phyloP scores from a whole-genome alignment of 2,113 vertebrate genomes.

The Ochotona princeps region DNA sequence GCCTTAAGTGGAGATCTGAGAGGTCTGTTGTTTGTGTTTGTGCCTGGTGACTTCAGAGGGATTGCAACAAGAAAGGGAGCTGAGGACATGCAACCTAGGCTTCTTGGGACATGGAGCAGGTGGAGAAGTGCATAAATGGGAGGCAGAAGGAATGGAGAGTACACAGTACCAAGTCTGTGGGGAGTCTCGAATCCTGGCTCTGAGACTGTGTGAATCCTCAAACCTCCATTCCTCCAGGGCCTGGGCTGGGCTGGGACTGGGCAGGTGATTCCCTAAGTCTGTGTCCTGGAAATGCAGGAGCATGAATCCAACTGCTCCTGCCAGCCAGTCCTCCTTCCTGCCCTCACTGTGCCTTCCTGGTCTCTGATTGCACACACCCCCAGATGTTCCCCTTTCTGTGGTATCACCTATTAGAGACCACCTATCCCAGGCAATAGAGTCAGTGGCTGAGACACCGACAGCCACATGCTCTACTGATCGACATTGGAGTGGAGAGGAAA shows the following conservation, averaged over 20 bases:
- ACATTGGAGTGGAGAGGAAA: constrained; percentile 25
- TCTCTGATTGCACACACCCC: not conserved
- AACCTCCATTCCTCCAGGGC: not conserved
- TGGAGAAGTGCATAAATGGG: not conserved
- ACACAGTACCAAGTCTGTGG: not conserved
- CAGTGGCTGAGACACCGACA: constrained; percentile 21
- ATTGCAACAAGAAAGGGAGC: not conserved
- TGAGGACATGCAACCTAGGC: not conserved
- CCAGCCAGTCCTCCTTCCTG: not conserved
- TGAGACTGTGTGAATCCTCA: not conserved
- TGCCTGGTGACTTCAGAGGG: not conserved
- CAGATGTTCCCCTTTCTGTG: not conserved
- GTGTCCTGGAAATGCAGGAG: not conserved
- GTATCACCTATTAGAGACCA: constrained; percentile 1
- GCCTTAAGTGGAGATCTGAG: not conserved
- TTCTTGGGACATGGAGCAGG: not conserved
- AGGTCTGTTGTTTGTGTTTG: not conserved
- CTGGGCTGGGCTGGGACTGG: not conserved
- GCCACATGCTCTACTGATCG: constrained; percentile 6
- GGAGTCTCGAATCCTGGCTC: not conserved
- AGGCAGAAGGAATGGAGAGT: not conserved
- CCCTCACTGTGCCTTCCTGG: not conserved
- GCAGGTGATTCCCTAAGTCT: not conserved
- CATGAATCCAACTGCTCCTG: not conserved
- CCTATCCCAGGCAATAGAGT: not conserved